Evolutionary conservation across 2,888 invertebrate genomes (phyloP), one percentile per base, ranked within the genome.

Genomic region (Microdon myrmicae): DNA sequence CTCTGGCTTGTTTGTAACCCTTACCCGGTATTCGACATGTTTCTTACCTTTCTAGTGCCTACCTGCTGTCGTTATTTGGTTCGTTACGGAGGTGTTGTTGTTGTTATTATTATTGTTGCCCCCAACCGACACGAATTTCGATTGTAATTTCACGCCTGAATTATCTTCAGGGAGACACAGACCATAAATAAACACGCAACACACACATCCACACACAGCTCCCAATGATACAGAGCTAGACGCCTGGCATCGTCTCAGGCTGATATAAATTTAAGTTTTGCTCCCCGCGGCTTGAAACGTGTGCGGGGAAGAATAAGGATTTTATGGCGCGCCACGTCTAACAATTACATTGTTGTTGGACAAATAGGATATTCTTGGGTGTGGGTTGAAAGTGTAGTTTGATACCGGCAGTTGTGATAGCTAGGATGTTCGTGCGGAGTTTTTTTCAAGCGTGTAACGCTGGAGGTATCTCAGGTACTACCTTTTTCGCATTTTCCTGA

Each of bases 61-160:
- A 61, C 61, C 56, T 61, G 56, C 8, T 43, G 43, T n/a, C n/a
- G n/a, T n/a, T n/a, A n/a, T 12, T 48, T 16, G 32, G 43, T 53
- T 53, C 48, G 55, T 44, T 55, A 39, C 39, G 32, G 26, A 7
- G 4, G 19, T 20, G 20, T 44, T 35, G 17, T 35, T 35, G 13
- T 48, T 48, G 22, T 29, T 17, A 19, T 0, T 13, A 29, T 20
- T 29, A 16, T 28, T 48, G 22, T 28, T 38, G 29, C 19, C 28
- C 47, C 35, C 43, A 39, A 55, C 49, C 31, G 25, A 61, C 49
- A 61, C 26, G 45, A 55, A 73, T 73, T 74, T 73, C 73, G 75
- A 75, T 76, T 75, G 76, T 76, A 77, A 76, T 77, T 77, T 76
- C 75, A 77, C 75, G 76, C 76, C 72, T 74, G 76, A 76, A 75